Base-by-base conservation (phyloP, 2,797 vertebrate species). In the Chromis chromis region DNA sequence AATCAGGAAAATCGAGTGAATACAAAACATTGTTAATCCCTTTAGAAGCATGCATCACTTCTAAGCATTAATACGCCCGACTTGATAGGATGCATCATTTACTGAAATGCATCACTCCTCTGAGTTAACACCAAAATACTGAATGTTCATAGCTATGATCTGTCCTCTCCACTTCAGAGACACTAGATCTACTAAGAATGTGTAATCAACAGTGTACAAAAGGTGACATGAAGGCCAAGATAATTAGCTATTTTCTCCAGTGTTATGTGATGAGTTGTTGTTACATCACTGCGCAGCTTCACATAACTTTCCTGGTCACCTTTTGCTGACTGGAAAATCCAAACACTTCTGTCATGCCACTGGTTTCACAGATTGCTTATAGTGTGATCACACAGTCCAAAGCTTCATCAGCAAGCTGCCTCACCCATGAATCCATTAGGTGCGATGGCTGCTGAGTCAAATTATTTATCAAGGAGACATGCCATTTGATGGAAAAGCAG, bases 311-410 rank as follows among this genome's bases (percentile, higher is more conserved):
- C 19, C 44, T 17, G 0, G 52, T 11, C 36, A 39, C 42, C 11
- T 44, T 27, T 55, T 59, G 24, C 53, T 16, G 36, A 52, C 11
- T 13, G 33, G 28, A 54, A 57, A 65, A 49, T 31, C 3, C 27
- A 63, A 65, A 59, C 25, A 13, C 33, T 57, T 69, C 27, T 17
- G 25, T 57, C 25, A 36, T 28, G 25, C 13, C 40, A 9, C 16
- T 54, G 55, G 36, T 55, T 46, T 65, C 48, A 36, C 64, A 55
- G 36, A 53, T 56, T 52, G 25, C 52, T 52, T 16, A 9, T 25
- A 58, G 58, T 62, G 62, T 31, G 59, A 81, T 73, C 70, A 57
- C 50, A 63, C 65, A 33, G 21, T 69, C 49, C 16, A 42, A 59
- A 59, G 40, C 54, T 31, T 68, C 46, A 54, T 63, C 42, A 57